Percentiles rank a stretch among this genome's conserved stretches.
phyloP scores from a whole-genome alignment of 2,888 invertebrate genomes.

The Congeria kusceri region DNA sequence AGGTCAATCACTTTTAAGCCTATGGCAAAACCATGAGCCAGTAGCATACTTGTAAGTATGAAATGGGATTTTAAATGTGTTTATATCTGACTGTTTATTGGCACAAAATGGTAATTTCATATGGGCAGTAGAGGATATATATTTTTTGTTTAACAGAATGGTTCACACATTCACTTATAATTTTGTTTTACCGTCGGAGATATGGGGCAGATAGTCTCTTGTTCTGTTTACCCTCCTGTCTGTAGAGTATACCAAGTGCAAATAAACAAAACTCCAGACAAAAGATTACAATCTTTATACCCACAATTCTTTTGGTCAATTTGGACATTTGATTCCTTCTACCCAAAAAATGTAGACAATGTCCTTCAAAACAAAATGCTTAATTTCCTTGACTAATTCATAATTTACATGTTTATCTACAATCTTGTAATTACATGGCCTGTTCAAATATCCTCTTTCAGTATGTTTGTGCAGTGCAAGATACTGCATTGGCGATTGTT shows the following conservation, averaged over 20 bases:
- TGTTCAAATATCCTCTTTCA: slow-evolving; percentile 18
- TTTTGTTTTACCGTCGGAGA: too few species aligned
- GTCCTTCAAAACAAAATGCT: slow-evolving; percentile 34
- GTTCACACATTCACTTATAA: too few species aligned
- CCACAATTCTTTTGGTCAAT: slow-evolving; percentile 22
- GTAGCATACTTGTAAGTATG: too few species aligned
- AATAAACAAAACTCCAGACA: not conserved
- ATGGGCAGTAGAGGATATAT: too few species aligned
- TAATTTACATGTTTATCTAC: slow-evolving; percentile 36
- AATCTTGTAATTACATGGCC: slow-evolving; percentile 31
- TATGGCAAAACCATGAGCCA: too few species aligned
- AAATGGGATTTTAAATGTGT: too few species aligned
- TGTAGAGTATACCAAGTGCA: not conserved
- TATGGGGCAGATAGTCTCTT: too few species aligned
- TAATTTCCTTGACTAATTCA: slow-evolving; percentile 29
- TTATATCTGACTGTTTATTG: too few species aligned
- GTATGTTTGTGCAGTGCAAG: slow-evolving; percentile 17
- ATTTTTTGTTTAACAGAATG: too few species aligned
- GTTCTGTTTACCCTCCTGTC: too few species aligned
- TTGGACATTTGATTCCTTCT: not conserved
- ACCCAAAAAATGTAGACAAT: not conserved
- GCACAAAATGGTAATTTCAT: too few species aligned
- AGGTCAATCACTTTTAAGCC: too few species aligned
- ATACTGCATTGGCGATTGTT: slow-evolving; percentile 18
- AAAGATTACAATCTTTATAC: not conserved